phyloP scores from a whole-genome alignment of 2,113 vertebrate species.

The Colossoma macropomum region DNA sequence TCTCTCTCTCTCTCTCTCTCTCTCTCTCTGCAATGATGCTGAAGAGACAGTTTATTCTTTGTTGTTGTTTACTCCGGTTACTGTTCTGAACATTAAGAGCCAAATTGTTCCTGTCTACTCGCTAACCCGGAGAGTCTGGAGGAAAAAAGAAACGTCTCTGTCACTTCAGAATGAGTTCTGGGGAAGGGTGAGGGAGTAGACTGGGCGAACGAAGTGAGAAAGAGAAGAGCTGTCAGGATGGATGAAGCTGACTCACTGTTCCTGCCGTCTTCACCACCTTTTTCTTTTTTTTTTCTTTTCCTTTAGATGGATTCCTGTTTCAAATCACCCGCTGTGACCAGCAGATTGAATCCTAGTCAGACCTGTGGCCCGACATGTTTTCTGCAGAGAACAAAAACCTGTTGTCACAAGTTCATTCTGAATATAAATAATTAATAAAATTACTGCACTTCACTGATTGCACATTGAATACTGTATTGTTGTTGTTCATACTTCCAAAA shows the following conservation, averaged over 20 bases:
- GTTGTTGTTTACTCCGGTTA: constrained; percentile 17
- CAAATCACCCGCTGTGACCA: neutral
- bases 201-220: neutral
- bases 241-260: constrained; percentile 8
- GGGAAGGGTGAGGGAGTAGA: neutral
- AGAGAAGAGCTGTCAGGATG: neutral
- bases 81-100: constrained; percentile 7
- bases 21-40: neutral
- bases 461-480: too few relatives aligned
- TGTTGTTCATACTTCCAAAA: too few relatives aligned
- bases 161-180: neutral
- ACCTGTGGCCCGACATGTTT: neutral
- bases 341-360: neutral
- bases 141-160: neutral
- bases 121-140: neutral
- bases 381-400: neutral
- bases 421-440: too few relatives aligned
- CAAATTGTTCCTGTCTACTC: constrained; percentile 12
- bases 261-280: constrained; percentile 12
- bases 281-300: constrained; percentile 1
- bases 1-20: too few relatives aligned
- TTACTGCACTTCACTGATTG: too few relatives aligned
- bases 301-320: neutral
- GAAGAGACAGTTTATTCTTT: neutral
- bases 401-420: neutral